Conservation (phyloP, 2,797 vertebrate species). For the Bradypus variegatus region DNA sequence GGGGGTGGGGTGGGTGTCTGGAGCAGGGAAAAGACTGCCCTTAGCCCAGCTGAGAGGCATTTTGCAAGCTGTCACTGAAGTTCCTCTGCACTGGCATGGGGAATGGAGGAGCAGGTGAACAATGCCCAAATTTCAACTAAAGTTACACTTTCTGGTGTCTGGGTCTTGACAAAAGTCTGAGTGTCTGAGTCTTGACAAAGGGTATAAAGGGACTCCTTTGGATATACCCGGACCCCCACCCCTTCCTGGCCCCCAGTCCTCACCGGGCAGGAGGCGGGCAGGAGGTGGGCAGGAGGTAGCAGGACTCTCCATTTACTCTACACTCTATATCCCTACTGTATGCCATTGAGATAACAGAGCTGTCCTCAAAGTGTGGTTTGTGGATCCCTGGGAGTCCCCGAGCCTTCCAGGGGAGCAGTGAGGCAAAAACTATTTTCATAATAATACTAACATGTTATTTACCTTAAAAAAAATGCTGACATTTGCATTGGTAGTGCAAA, state of each 20-base stretch:
- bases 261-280: too few relatives aligned
- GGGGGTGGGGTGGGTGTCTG: slow-evolving; percentile 9
- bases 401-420: not conserved
- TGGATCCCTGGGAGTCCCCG: not conserved
- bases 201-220: not conserved
- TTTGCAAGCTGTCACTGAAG: not conserved
- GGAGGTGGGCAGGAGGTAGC: not conserved
- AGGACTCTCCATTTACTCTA: not conserved
- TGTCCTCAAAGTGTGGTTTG: not conserved
- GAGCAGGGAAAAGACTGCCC: not conserved
- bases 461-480: not conserved
- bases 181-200: not conserved
- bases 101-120: not conserved
- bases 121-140: not conserved
- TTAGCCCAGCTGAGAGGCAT: not conserved
- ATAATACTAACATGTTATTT: not conserved
- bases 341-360: not conserved
- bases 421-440: not conserved
- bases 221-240: too few relatives aligned
- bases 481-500: not conserved
- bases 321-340: not conserved
- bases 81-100: not conserved
- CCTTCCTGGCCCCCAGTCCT: not conserved
- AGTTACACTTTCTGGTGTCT: not conserved
- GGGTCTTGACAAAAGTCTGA: too few relatives aligned